Conservation (phyloP, 2,113 vertebrate genomes). For the Spheniscus mendiculus region DNA sequence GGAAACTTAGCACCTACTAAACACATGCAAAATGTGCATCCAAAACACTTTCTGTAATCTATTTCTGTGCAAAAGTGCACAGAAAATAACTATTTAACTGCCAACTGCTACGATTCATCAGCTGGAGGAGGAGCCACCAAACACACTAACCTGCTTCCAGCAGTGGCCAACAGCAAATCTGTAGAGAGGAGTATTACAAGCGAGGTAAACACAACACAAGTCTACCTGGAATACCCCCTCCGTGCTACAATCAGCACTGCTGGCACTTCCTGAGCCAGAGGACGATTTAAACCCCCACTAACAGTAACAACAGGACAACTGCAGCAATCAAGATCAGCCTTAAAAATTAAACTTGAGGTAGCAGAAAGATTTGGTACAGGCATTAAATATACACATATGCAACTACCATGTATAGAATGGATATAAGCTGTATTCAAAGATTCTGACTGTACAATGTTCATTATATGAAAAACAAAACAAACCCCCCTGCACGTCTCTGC, state of each 20-base stretch:
- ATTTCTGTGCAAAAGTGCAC: not conserved
- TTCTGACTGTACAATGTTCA: not conserved
- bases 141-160: not conserved
- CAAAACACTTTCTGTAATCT: not conserved
- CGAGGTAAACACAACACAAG: not conserved
- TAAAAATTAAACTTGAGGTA: not conserved
- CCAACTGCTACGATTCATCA: not conserved
- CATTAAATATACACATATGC: not conserved
- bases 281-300: not conserved
- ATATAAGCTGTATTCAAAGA: not conserved
- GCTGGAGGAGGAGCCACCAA: not conserved
- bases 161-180: not conserved
- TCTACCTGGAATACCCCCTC: not conserved
- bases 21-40: not conserved
- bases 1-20: not conserved
- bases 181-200: not conserved
- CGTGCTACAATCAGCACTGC: not conserved
- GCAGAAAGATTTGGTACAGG: not conserved
- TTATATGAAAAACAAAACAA: not conserved
- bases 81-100: not conserved
- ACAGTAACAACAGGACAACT: not conserved
- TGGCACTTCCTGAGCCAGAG: not conserved
- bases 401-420: not conserved
- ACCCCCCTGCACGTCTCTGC: not conserved
- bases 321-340: not conserved